Evolutionary conservation across 2,888 invertebrate species (phyloP), one percentile per base, ranked within the genome.

Genomic region (Diloba caeruleocephala): DNA sequence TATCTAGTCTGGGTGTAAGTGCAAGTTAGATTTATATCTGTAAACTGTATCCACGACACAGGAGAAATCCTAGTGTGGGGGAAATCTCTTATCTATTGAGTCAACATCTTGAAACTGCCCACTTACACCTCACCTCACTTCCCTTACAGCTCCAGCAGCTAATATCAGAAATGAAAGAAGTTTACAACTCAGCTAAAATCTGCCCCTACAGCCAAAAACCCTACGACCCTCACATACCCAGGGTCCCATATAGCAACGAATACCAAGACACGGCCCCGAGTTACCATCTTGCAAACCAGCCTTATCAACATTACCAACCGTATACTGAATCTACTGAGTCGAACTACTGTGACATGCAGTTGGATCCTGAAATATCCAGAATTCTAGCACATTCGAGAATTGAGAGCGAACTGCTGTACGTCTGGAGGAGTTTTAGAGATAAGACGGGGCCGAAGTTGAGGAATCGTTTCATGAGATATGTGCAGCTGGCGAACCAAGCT

Each of bases 371-470:
- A 71, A 93, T 96, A 28, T 94, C 92, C 4, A 88, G 93, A 79
- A 95, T 96, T 26, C 93, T 97, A 88, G 95, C 96, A 0, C 95
- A 95, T 78, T 97, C 97, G 0, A 94, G 96, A 57, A 96, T 97
- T 68, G 96, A 96, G 64, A 95, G 96, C 14, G 97, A 97, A 76
- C 86, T 98, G 34, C 76, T 95, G 12, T 95, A 97, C 70, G 95
- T 96, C 0, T 98, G 98, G 98, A 94, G 93, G 72, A 96, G 96
- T 46, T 98, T 97, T 95, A 94, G 98, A 60, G 96, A 98, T 54
- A 95, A 95, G 50, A 95, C 96, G 0, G 98, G 98, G 0, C 96
- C 96, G 0, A 95, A 95, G 15, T 92, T 98, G 84, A 96, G 95
- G 81, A 95, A 96, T 52, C 94, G 96, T 59, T 98, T 96, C 79